Evolutionary conservation across 1,140 invertebrate species (phyloP), one percentile per base, ranked within the genome.

Genomic region (Calycopis cecrops): DNA sequence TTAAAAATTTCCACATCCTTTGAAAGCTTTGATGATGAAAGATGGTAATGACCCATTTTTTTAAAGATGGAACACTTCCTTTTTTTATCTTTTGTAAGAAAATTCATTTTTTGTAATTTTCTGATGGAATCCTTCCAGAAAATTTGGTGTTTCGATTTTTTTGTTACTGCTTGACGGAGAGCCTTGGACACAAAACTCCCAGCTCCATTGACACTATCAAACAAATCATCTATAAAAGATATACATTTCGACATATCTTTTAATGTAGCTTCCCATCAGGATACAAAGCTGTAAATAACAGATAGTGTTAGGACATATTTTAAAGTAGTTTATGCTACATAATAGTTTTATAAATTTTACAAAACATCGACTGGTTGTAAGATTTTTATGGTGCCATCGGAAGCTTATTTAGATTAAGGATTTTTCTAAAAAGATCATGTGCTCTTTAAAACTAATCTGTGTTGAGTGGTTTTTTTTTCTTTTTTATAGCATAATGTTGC

Each of bases 21-120:
- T 48, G n/a, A 6, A 16, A 66, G 37, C 63, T 62, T 60, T 66
- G 38, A n/a, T n/a, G n/a, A n/a, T n/a, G n/a, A n/a, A n/a, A n/a
- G 44, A 66, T 35, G 14, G 63, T 59, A 6, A 21, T 57, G 6
- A 66, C 21, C 33, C 44, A 57, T 14, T 59, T 59, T 57, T 57
- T 59, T 54, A 57, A 47, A 12, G 53, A 52, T 33, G 63, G 59
- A 16, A 59, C 59, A 53, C 38, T 48, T 48, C n/a, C 52, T 48
- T 62, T 54, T 52, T n/a, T 49, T 52, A 21, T 38, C n/a, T 11
- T 44, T 35, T 21, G 59, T 37, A 16, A 62, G n/a, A 50, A 52
- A 65, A 12, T 40, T 56, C 8, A 59, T 53, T 35, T 55, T 56
- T 55, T 59, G 10, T 47, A 52, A 28, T 52, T 42, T 52, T 40